Conservation (phyloP, 2,888 invertebrate genomes). For the Clepsis dumicolana region DNA sequence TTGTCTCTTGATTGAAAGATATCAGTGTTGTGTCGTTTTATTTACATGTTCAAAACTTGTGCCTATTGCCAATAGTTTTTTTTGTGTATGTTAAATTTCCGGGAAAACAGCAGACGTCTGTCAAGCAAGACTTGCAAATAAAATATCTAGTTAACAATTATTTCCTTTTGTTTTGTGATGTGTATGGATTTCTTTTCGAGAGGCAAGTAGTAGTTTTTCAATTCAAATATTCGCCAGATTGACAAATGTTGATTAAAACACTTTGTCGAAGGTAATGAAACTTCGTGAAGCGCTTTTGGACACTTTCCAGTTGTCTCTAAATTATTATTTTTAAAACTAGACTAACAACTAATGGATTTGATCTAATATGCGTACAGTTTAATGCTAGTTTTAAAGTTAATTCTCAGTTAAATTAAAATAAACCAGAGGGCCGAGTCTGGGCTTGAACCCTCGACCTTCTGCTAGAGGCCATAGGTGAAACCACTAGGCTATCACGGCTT, state of each 20-base stretch:
- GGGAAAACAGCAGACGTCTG: too few species aligned
- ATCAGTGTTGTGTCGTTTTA: slow-evolving; percentile 5
- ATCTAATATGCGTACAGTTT: slow-evolving; percentile 59
- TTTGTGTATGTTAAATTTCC: not conserved
- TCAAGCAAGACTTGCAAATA: too few species aligned
- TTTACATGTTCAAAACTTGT: not conserved
- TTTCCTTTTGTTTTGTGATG: not conserved
- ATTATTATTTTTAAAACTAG: slow-evolving; percentile 64
- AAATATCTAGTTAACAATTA: too few species aligned
- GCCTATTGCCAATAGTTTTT: not conserved
- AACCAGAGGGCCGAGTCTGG: too few species aligned
- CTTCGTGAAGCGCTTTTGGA: slow-evolving; percentile 64
- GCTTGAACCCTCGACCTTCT: too few species aligned
- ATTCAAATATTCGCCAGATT: slow-evolving; percentile 48
- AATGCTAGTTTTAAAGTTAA: not conserved
- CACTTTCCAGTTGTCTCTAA: slow-evolving; percentile 73
- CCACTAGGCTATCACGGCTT: too few species aligned
- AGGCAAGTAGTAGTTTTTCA: not conserved
- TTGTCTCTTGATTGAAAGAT: too few species aligned
- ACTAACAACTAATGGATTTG: slow-evolving; percentile 74
- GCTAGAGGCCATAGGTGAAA: too few species aligned
- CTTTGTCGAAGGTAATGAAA: slow-evolving; percentile 67
- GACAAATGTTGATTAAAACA: slow-evolving; percentile 63
- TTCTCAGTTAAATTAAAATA: not conserved
- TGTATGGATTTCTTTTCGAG: not conserved